These are phyloP conservation scores for Pipistrellus kuhlii DNA, from an alignment of 2,797 vertebrate species.

Conservation along the genomic window DNA sequence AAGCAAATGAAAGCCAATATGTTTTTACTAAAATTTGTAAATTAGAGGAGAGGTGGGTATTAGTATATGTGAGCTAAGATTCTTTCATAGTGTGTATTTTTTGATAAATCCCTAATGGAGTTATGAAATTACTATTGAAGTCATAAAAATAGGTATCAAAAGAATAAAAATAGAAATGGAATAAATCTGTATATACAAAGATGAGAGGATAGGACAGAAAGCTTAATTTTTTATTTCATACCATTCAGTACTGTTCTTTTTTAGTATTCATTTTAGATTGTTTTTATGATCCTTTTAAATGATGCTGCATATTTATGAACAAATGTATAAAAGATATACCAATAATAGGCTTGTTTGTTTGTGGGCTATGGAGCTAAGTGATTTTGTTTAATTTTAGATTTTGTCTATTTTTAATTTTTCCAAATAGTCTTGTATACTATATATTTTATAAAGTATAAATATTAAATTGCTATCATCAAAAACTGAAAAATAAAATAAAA, in stretches of 20 bases:
- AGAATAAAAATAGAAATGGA: background rate
- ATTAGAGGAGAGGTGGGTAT: background rate
- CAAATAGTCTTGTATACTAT: background rate
- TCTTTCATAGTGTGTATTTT: background rate
- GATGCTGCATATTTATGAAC: background rate
- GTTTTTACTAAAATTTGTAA: background rate
- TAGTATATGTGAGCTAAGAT: background rate
- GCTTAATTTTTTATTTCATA: background rate
- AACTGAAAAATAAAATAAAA: background rate
- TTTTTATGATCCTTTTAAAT: background rate
- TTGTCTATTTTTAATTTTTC: constrained; percentile 21
- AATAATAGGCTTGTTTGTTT: background rate
- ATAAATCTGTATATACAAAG: background rate
- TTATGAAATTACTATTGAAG: background rate
- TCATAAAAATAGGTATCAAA: background rate
- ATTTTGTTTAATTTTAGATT: background rate
- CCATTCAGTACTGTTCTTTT: background rate
- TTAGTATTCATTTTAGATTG: background rate
- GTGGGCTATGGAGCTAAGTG: background rate
- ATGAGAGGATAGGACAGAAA: background rate
- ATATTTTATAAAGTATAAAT: background rate
- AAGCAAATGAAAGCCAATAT: background rate
- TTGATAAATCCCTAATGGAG: background rate
- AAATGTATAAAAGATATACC: background rate
- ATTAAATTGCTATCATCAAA: background rate